phyloP scores from a whole-genome alignment of 2,797 vertebrate genomes.

The Chelonia mydas region DNA sequence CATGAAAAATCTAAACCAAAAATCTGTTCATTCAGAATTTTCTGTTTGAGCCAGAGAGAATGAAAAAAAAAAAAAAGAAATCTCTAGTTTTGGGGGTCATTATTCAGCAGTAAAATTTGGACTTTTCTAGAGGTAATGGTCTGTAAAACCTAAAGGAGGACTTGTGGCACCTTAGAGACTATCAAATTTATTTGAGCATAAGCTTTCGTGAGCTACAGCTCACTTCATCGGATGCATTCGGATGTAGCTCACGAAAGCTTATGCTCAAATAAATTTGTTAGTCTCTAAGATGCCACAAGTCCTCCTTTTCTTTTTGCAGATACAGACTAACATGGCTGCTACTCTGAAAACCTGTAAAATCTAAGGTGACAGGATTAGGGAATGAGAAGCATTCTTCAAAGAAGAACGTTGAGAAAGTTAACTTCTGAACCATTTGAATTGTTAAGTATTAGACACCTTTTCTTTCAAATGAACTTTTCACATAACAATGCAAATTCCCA shows the following conservation, averaged over 20 bases:
- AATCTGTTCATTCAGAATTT: slow-evolving; percentile 27
- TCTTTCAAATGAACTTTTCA: slow-evolving; percentile 43
- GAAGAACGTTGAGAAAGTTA: slow-evolving; percentile 26
- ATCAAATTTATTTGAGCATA: too few relatives aligned
- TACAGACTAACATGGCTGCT: too few relatives aligned
- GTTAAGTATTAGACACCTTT: slow-evolving; percentile 43
- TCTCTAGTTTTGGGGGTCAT: slow-evolving; percentile 6
- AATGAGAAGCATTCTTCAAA: slow-evolving; percentile 56
- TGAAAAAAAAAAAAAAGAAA: slow-evolving; percentile 1
- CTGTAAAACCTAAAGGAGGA: slow-evolving; percentile 40
- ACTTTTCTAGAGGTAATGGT: slow-evolving; percentile 56
- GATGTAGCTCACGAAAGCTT: too few relatives aligned
- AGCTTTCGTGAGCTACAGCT: too few relatives aligned
- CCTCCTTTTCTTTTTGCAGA: too few relatives aligned
- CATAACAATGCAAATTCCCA: slow-evolving; percentile 38
- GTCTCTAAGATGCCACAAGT: too few relatives aligned
- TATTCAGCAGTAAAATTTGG: slow-evolving; percentile 32
- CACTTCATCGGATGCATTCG: too few relatives aligned
- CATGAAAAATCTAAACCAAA: not conserved
- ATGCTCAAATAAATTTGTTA: too few relatives aligned
- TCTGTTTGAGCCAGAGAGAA: not conserved
- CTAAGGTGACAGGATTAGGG: slow-evolving; percentile 46
- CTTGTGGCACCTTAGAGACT: too few relatives aligned
- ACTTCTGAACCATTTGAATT: slow-evolving; percentile 48
- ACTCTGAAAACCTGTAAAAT: slow-evolving; percentile 60